phyloP scores from a whole-genome alignment of 1,140 invertebrate genomes.

The Pseudoatta argentina region DNA sequence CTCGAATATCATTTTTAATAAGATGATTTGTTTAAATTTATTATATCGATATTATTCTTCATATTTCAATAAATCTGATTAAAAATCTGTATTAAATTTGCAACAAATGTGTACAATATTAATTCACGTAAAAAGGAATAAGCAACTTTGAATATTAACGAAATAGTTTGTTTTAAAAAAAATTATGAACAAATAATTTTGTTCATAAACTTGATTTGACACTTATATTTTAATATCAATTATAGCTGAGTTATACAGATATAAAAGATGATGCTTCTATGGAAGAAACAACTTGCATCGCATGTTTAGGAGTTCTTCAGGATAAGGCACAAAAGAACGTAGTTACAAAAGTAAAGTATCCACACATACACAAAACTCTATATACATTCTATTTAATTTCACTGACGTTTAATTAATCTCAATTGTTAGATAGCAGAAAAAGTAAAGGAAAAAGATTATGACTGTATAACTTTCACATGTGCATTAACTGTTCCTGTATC shows the following conservation, averaged over 20 bases:
- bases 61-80: too few relatives aligned
- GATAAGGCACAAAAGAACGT: constrained; percentile 83
- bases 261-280: constrained; percentile 55
- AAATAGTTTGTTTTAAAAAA: neutral
- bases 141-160: neutral
- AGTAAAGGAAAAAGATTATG: constrained; percentile 81
- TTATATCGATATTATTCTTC: neutral
- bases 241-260: constrained; percentile 77
- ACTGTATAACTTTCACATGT: constrained; percentile 85
- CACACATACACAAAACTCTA: neutral
- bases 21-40: neutral
- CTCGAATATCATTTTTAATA: neutral
- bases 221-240: constrained; percentile 38
- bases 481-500: constrained; percentile 86
- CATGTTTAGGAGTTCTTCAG: constrained; percentile 90
- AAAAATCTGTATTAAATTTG: neutral
- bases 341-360: constrained; percentile 82
- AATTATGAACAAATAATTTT: constrained; percentile 2
- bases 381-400: constrained; percentile 55
- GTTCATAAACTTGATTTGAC: neutral
- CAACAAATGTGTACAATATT: neutral
- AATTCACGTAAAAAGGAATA: neutral
- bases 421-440: constrained; percentile 80
- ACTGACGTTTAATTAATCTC: neutral
- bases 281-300: constrained; percentile 86